These are phyloP conservation scores for Euthynnus affinis DNA, from an alignment of 2,797 vertebrate species.

Conservation along the genomic window DNA sequence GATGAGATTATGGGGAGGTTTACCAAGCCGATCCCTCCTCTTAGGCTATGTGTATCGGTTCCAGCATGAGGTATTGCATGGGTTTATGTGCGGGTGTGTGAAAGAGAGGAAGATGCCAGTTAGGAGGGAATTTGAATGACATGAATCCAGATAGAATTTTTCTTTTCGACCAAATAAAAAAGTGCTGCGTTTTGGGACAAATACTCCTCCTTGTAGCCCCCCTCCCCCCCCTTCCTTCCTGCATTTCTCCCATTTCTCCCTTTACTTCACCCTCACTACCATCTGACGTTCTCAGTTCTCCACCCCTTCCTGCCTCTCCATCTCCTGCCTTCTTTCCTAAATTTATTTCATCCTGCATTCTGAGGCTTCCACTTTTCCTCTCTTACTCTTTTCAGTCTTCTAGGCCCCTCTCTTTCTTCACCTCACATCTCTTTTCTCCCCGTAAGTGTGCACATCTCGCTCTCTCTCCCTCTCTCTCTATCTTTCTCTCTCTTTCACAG, in stretches of 20 bases:
- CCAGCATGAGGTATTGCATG: slow-evolving; percentile 79
- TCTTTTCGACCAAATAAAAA: slow-evolving; percentile 43
- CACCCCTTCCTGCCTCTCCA: neutral
- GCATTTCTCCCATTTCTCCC: neutral
- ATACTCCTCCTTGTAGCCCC: slow-evolving; percentile 33
- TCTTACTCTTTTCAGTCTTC: slow-evolving; percentile 32
- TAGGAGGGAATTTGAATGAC: slow-evolving; percentile 71
- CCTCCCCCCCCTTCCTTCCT: neutral
- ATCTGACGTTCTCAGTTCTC: slow-evolving; percentile 1
- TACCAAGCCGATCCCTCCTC: slow-evolving; percentile 84
- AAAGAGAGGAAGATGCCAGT: slow-evolving; percentile 73
- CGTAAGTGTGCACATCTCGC: neutral
- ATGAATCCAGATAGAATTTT: slow-evolving; percentile 69
- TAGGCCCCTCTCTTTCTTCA: slow-evolving; percentile 13
- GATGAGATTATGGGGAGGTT: slow-evolving; percentile 87
- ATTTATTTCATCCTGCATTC: slow-evolving; percentile 8
- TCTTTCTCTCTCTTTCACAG: neutral
- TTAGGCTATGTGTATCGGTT: slow-evolving; percentile 83
- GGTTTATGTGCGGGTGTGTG: slow-evolving; percentile 63
- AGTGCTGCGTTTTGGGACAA: slow-evolving; percentile 29
- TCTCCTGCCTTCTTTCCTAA: neutral
- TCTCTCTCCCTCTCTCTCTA: slow-evolving; percentile 12
- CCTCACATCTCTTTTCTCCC: slow-evolving; percentile 8
- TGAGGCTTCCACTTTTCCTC: slow-evolving; percentile 17
- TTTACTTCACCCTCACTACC: slow-evolving; percentile 1